Evolutionary conservation across 2,797 vertebrate species (phyloP).

Genomic region (Pteropus rufus): DNA sequence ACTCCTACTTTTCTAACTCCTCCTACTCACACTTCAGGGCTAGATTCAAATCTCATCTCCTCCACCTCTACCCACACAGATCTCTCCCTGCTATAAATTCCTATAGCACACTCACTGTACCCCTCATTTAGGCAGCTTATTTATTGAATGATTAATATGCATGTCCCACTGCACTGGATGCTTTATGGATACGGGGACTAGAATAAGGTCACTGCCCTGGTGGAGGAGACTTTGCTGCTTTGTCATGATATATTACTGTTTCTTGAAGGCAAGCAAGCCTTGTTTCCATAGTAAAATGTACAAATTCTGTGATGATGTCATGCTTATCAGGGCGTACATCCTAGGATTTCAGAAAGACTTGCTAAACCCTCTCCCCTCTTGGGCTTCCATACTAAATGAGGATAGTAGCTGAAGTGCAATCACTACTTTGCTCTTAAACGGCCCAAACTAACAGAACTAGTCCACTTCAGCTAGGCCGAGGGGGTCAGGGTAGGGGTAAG

Average conservation of each 20-base stretch:
- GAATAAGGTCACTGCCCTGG: background rate
- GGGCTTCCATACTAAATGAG: background rate
- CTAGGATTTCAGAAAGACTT: constrained; percentile 31
- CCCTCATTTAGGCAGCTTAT: background rate
- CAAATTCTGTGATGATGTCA: background rate
- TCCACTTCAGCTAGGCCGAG: background rate
- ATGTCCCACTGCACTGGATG: background rate
- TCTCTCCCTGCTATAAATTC: background rate
- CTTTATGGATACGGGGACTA: background rate
- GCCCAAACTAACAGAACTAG: background rate
- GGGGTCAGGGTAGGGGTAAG: background rate
- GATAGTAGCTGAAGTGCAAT: background rate
- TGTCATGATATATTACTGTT: background rate
- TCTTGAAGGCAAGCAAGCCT: constrained; percentile 9
- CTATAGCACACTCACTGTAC: background rate
- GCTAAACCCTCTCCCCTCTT: background rate
- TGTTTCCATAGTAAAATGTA: background rate
- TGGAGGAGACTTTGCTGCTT: background rate
- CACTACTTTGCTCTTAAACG: constrained; percentile 28
- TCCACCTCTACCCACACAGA: background rate
- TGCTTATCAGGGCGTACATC: background rate
- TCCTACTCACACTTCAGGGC: background rate
- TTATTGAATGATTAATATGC: background rate
- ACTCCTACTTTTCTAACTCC: background rate
- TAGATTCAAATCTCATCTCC: background rate